Evolutionary conservation across 1,140 invertebrate species (phyloP), one percentile per base, ranked within the genome.

Genomic region (Branchinecta lindahli): DNA sequence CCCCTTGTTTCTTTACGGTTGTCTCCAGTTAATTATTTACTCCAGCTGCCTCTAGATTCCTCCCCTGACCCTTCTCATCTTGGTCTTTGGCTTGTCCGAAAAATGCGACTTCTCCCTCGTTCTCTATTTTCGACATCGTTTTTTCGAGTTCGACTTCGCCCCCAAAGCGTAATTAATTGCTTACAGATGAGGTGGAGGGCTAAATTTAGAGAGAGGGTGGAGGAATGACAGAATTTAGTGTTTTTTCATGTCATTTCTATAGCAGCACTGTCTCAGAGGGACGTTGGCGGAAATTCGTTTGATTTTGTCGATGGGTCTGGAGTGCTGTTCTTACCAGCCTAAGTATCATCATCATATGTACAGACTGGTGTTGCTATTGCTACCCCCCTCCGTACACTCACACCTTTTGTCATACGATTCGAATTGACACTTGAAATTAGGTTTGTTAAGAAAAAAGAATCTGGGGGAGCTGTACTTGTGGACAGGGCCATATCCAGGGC

Each of bases 151-250:
- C 33, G 33, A 33, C 33, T 20, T 61, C 52, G 52, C 52, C 52
- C 52, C 52, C 52, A 61, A 33, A 61, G 52, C 52, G 52, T 61
- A 61, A 61, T 61, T 61, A 61, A 61, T 61, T 61, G 52, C 52
- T 61, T 20, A 61, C 52, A 61, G 12, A 61, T 61, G 52, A 61
- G 12, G 52, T 4, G 52, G 6, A 61, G 52, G 12, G 12, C 18
- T 61, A 61, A 61, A 61, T 61, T 61, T 61, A 61, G 52, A 61
- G 12, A 61, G 52, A 20, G 12, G 18, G 52, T 15, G 52, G 52
- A 20, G 12, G 52, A 61, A 61, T 15, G 52, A 20, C 52, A 61
- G 18, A 20, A 61, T 61, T 61, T 61, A 61, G 52, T 61, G 52
- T 61, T 61, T 61, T 52, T 20, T 15, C 33, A 3, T 33, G 33